A percentile compares a stretch with the other conserved stretches of the same genome.
Conservation (phyloP, 2,888 invertebrate genomes). For the Parascotia fuliginaria region DNA sequence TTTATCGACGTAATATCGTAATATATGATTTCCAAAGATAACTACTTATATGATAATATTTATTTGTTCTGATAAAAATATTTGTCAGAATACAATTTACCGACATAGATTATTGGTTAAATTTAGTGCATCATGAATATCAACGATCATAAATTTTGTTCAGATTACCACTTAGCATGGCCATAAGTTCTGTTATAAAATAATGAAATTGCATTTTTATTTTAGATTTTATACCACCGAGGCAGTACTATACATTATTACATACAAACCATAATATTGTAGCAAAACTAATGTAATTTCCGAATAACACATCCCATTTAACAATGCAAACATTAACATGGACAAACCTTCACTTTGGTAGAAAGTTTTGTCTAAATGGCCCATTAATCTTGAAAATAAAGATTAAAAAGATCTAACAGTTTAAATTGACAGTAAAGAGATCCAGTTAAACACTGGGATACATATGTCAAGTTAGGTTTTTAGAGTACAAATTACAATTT, state of each 20-base stretch:
- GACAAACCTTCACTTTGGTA: conserved; percentile 19
- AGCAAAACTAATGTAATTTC: conserved; percentile 21
- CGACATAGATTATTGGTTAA: no score
- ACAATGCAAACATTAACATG: conserved; percentile 26
- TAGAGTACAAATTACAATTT: conserved; percentile 1
- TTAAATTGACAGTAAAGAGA: not conserved
- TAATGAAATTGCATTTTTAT: no score
- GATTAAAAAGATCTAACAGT: not conserved
- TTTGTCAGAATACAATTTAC: no score
- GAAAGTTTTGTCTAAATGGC: conserved; percentile 9
- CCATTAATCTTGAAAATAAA: conserved; percentile 33
- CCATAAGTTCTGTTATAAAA: no score
- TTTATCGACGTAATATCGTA: no score
- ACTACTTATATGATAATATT: no score
- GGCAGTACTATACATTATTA: conserved; percentile 1
- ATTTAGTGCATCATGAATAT: no score
- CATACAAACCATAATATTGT: conserved; percentile 7
- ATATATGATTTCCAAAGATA: no score
- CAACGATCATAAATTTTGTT: no score
- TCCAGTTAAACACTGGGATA: not conserved
- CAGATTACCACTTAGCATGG: no score
- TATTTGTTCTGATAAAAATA: no score
- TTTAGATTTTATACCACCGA: no score
- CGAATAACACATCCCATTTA: conserved; percentile 20
- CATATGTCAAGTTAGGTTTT: not conserved